phyloP scores from a whole-genome alignment of 2,113 vertebrate genomes.

The Salvator merianae region DNA sequence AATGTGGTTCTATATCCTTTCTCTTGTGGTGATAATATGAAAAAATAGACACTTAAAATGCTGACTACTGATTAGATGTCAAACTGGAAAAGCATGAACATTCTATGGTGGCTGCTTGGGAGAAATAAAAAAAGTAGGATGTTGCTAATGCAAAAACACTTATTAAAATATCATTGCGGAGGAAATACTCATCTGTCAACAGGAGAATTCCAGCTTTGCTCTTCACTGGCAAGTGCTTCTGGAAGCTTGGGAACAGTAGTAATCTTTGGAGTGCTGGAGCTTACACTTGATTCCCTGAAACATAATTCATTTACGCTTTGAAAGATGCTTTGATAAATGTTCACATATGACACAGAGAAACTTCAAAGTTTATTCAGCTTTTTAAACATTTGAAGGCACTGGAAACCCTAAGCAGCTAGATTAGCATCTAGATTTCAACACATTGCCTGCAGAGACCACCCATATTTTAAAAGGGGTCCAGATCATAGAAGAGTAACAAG shows the following conservation, averaged over 20 bases:
- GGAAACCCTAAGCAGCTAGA: not conserved
- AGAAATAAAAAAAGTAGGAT: constrained; percentile 69
- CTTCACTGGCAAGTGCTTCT: constrained; percentile 57
- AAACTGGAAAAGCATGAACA: constrained; percentile 59
- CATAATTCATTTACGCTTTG: constrained; percentile 56
- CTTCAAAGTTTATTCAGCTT: constrained; percentile 36
- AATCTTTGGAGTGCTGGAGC: constrained; percentile 61
- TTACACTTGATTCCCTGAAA: constrained; percentile 64
- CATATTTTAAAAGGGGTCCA: constrained; percentile 27
- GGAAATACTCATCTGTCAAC: constrained; percentile 73
- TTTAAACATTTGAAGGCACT: constrained; percentile 18
- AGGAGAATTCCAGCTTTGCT: constrained; percentile 63
- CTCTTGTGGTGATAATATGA: constrained; percentile 55
- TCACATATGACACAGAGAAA: constrained; percentile 49
- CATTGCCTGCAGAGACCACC: not conserved
- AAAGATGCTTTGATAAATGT: constrained; percentile 67
- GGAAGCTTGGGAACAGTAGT: constrained; percentile 64
- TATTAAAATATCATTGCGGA: constrained; percentile 70
- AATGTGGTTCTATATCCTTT: not conserved
- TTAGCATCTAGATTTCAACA: constrained; percentile 44
- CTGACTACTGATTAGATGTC: constrained; percentile 63
- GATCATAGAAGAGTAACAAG: constrained; percentile 23
- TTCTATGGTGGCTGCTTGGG: constrained; percentile 63
- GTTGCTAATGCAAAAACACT: constrained; percentile 66
- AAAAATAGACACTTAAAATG: constrained; percentile 62